Conservation (phyloP, 2,797 vertebrate species). For the Argyrosomus regius region DNA sequence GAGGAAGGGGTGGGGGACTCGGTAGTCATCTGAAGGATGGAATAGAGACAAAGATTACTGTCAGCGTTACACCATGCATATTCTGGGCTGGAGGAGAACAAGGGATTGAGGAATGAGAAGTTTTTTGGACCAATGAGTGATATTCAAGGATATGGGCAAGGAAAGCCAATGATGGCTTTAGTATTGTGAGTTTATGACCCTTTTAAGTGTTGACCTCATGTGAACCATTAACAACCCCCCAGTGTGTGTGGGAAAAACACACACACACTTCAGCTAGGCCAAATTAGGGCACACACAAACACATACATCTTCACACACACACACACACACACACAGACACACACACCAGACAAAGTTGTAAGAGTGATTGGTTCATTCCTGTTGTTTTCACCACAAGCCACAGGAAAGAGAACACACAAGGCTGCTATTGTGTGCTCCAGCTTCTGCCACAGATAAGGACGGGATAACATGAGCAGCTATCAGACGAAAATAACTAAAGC, state of each 20-base stretch:
- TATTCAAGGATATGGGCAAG: conserved; percentile 54
- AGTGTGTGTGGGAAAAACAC: conserved; percentile 64
- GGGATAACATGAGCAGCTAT: conserved; percentile 37
- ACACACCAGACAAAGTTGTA: conserved; percentile 33
- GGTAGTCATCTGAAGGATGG: not conserved
- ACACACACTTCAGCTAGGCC: conserved; percentile 12
- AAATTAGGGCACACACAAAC: conserved; percentile 39
- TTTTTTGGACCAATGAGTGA: conserved; percentile 57
- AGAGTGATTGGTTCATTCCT: conserved; percentile 57
- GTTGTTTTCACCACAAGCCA: conserved; percentile 54
- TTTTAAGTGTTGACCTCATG: conserved; percentile 61
- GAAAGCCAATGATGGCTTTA: conserved; percentile 71
- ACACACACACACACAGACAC: conserved; percentile 31
- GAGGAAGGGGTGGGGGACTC: conserved; percentile 9
- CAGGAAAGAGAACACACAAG: conserved; percentile 63
- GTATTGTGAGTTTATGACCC: conserved; percentile 64
- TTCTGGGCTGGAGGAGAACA: conserved; percentile 1
- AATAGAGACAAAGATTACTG: conserved; percentile 29
- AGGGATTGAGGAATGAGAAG: conserved; percentile 28
- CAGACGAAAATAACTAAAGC: conserved; percentile 21
- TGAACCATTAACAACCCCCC: conserved; percentile 61
- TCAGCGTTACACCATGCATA: conserved; percentile 3
- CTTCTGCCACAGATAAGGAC: conserved; percentile 53
- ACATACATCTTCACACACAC: conserved; percentile 38
- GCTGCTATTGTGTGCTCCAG: conserved; percentile 57